Conservation (phyloP, 2,888 invertebrate genomes). For the Eilema griseolum region DNA sequence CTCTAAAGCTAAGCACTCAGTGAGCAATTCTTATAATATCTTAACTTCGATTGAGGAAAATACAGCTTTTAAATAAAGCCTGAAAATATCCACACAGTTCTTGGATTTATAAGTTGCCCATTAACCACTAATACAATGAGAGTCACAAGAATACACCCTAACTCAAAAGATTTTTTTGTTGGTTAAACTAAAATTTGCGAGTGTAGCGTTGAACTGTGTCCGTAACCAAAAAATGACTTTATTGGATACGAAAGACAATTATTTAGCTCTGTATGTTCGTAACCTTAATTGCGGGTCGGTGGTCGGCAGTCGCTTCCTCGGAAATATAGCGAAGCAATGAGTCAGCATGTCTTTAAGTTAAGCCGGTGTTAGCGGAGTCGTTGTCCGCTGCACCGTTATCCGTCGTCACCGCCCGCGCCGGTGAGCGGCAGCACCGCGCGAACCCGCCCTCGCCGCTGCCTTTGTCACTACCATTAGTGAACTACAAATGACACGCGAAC, state of each 20-base stretch:
- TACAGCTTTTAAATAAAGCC: not conserved
- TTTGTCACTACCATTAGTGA: slow-evolving; percentile 37
- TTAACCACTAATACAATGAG: not conserved
- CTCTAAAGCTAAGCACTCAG: slow-evolving; percentile 42
- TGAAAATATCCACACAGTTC: not conserved
- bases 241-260: not conserved
- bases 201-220: not conserved
- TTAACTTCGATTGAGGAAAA: not conserved
- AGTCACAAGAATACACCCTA: not conserved
- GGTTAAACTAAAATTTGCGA: not conserved
- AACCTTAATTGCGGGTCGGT: slow-evolving; percentile 44
- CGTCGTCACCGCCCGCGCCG: slow-evolving; percentile 50
- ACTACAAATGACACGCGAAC: slow-evolving; percentile 14
- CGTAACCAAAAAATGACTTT: not conserved
- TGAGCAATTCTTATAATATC: not conserved
- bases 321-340: slow-evolving; percentile 66
- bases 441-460: slow-evolving; percentile 26
- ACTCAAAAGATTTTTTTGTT: not conserved
- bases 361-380: slow-evolving; percentile 71
- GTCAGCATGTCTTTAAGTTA: slow-evolving; percentile 76
- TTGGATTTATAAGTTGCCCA: not conserved
- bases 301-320: slow-evolving; percentile 59
- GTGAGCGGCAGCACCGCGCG: slow-evolving; percentile 41
- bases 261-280: not conserved
- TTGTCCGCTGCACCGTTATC: slow-evolving; percentile 81